Percentiles rank a stretch among this genome's conserved stretches.
phyloP scores from a whole-genome alignment of 2,797 vertebrate species.

The Sebastes elongatus region DNA sequence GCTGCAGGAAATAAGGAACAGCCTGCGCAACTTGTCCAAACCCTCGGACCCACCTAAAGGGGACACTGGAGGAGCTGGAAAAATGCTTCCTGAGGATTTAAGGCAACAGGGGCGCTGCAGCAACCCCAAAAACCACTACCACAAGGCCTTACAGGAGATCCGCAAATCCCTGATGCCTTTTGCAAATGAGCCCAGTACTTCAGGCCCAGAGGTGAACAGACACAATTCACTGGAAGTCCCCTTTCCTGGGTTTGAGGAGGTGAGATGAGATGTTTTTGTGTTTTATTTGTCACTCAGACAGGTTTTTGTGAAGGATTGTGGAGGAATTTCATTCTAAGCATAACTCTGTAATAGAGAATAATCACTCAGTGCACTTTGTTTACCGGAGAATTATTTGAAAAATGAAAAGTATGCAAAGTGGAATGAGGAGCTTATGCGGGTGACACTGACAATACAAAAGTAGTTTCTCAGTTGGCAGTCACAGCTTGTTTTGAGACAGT shows the following conservation, averaged over 20 bases:
- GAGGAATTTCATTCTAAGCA: conserved; percentile 35
- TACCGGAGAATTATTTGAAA: conserved; percentile 57
- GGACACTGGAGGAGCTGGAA: conserved; percentile 81
- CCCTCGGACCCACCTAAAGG: conserved; percentile 90
- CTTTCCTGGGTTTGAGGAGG: conserved; percentile 92
- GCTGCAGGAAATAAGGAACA: conserved; percentile 98
- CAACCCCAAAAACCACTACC: conserved; percentile 89
- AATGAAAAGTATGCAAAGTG: conserved; percentile 73
- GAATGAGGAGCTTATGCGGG: conserved; percentile 61
- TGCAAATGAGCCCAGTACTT: conserved; percentile 85
- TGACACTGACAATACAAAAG: conserved; percentile 15
- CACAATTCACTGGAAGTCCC: conserved; percentile 89
- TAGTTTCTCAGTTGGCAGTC: conserved; percentile 8
- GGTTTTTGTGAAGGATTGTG: conserved; percentile 13
- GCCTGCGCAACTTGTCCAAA: conserved; percentile 92
- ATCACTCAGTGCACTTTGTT: conserved; percentile 28
- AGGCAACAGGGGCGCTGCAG: conserved; percentile 89
- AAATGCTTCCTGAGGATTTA: conserved; percentile 87
- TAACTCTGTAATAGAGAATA: conserved; percentile 30
- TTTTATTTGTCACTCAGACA: background rate
- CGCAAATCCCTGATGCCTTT: conserved; percentile 93
- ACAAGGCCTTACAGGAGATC: conserved; percentile 95
- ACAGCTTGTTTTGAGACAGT: conserved; percentile 26
- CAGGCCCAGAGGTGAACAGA: conserved; percentile 86
- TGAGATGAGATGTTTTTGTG: conserved; percentile 55